A percentile compares a stretch with the other conserved stretches of the same genome.
phyloP scores from a whole-genome alignment of 2,797 vertebrate genomes.

The Argya squamiceps region DNA sequence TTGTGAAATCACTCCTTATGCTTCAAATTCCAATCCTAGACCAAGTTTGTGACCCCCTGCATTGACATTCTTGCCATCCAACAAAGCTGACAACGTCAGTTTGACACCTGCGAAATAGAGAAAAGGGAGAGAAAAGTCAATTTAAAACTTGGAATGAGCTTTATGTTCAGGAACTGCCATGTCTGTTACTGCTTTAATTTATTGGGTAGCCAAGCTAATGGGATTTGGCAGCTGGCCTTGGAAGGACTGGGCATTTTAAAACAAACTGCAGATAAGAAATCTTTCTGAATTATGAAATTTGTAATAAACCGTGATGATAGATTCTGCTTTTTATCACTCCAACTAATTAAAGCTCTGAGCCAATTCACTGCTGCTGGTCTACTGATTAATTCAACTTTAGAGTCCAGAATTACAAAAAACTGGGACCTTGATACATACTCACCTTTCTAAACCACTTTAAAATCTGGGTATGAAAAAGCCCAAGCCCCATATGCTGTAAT shows the following conservation, averaged over 20 bases:
- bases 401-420: neutral
- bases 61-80: slow-evolving; percentile 97
- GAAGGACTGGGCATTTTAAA: neutral
- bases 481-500: neutral
- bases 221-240: neutral
- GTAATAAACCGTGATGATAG: neutral
- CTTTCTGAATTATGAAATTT: neutral
- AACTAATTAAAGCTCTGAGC: neutral
- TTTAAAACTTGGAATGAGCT: neutral
- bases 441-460: neutral
- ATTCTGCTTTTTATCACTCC: neutral
- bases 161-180: neutral
- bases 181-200: neutral
- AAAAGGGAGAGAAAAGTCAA: neutral
- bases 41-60: slow-evolving; percentile 96
- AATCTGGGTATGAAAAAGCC: neutral
- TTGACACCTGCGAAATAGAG: slow-evolving; percentile 84
- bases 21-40: slow-evolving; percentile 95
- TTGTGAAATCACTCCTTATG: slow-evolving; percentile 76
- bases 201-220: neutral
- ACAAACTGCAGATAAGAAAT: neutral
- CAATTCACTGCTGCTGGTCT: neutral
- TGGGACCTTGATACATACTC: neutral
- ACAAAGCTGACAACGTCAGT: slow-evolving; percentile 91
- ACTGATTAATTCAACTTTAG: slow-evolving; percentile 15